Evolutionary conservation across 92 coral and sea anemone species (phyloP), one percentile per base, ranked within the genome.

Genomic region (Paramuricea clavata): DNA sequence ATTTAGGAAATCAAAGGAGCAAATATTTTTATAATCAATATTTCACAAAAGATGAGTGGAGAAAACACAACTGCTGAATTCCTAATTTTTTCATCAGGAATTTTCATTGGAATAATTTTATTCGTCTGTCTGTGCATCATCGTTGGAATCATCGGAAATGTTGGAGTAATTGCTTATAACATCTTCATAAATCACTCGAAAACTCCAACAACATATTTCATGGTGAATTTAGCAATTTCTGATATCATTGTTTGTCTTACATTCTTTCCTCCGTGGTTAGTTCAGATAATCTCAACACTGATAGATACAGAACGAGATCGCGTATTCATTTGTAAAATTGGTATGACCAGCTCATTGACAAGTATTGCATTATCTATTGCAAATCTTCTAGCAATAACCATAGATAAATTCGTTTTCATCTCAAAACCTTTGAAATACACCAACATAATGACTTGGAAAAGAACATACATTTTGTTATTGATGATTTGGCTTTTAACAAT

Each of bases 181-280:
- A 31, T 49, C n/a, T 74, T 41, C 35, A 44, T n/a, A 62, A 49
- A 43, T 28, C 64, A 74, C 81, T n/a, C 30, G 19, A 74, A 74
- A 49, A 74, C 81, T 22, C 81, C 81, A 7, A 74, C 81, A n/a
- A 74, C 62, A 41, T 74, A 49, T 49, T 74, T 74, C 35, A 50
- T 74, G n/a, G 36, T 74, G 1, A 74, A 31, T 28, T 44, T 74
- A 23, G 81, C 81, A 17, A 49, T 74, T 22, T 26, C 60, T 23
- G 81, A 74, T 28, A 43, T 74, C n/a, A 30, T 74, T 8, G 60
- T 74, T 22, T 74, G 81, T 31, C 3, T 54, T 12, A 74, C 81
- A 0, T 74, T 43, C 39, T 74, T 74, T 31, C 81, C 81, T 23
- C 34, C 62, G 0, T 44, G 81, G 81, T 11, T 74, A 6, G 7